A percentile compares a stretch with the other conserved stretches of the same genome.
Conservation (phyloP, 1,140 invertebrate genomes). For the Rhynchophorus ferrugineus region DNA sequence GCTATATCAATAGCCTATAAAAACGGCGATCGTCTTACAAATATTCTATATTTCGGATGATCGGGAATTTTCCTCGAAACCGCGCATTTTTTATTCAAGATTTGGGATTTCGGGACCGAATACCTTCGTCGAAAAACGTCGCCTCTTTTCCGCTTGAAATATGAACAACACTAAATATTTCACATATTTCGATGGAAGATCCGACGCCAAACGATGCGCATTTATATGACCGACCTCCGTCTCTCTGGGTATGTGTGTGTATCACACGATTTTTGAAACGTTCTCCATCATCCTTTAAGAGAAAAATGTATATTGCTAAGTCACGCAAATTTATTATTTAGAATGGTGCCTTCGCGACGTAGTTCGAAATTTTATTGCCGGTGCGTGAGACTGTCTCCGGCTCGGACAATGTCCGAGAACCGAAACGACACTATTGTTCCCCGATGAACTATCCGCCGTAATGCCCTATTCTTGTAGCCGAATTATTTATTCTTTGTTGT, state of each 20-base stretch:
- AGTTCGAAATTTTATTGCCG: too few relatives aligned
- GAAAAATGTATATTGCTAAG: not conserved
- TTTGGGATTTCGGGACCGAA: not conserved
- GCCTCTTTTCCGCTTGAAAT: not conserved
- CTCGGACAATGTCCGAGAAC: too few relatives aligned
- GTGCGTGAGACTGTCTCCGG: too few relatives aligned
- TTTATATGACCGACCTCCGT: not conserved
- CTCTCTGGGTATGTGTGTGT: too few relatives aligned
- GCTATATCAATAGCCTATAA: too few relatives aligned
- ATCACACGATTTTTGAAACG: not conserved
- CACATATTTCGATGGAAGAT: not conserved
- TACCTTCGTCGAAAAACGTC: not conserved
- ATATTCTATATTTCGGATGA: too few relatives aligned
- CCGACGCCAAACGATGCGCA: not conserved
- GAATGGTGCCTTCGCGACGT: too few relatives aligned
- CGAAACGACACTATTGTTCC: not conserved
- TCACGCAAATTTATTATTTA: not conserved
- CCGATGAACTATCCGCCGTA: not conserved
- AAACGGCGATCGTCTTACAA: too few relatives aligned
- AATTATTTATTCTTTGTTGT: not conserved
- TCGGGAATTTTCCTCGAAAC: not conserved
- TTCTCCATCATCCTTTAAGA: not conserved
- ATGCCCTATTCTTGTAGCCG: not conserved
- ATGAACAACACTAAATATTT: not conserved
- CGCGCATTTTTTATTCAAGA: not conserved